Conservation (phyloP, 2,797 vertebrate genomes). For the Sphenopsis melanotis region DNA sequence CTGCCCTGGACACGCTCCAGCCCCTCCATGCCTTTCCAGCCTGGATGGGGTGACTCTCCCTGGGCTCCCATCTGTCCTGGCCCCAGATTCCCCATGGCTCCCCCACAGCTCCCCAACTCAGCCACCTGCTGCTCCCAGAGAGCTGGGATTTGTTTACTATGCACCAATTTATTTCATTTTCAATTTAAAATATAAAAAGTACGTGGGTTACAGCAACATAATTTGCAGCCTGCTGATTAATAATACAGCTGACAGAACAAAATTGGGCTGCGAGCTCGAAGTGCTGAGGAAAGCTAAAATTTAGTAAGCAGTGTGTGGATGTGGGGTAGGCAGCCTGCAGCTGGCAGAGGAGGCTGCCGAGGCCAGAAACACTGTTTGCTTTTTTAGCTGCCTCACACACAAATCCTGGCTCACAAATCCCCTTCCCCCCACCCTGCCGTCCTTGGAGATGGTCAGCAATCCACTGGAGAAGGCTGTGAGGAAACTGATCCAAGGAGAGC, state of each 20-base stretch:
- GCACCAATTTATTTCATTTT: slow-evolving; percentile 10
- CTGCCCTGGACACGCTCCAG: not conserved
- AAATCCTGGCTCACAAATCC: accelerated
- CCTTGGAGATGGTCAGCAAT: not conserved
- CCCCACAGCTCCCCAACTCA: not conserved
- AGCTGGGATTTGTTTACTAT: slow-evolving; percentile 16
- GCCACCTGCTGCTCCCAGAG: accelerated
- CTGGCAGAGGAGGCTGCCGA: not conserved
- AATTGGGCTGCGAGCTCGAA: not conserved
- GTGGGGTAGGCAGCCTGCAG: not conserved
- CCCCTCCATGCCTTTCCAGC: not conserved
- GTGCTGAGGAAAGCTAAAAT: slow-evolving; percentile 31
- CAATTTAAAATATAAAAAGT: not conserved
- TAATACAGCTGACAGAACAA: not conserved
- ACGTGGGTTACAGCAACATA: not conserved
- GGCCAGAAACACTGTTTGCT: not conserved
- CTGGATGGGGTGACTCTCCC: accelerated
- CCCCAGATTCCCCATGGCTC: not conserved
- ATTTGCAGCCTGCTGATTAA: slow-evolving; percentile 54
- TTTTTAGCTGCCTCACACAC: not conserved
- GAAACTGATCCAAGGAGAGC: not conserved
- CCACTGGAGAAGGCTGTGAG: not conserved
- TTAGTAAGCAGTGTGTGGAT: not conserved
- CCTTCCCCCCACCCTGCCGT: accelerated
- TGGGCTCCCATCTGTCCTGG: not conserved